Base-by-base conservation (phyloP, 2,888 invertebrate species). In the Andrena dorsata region DNA sequence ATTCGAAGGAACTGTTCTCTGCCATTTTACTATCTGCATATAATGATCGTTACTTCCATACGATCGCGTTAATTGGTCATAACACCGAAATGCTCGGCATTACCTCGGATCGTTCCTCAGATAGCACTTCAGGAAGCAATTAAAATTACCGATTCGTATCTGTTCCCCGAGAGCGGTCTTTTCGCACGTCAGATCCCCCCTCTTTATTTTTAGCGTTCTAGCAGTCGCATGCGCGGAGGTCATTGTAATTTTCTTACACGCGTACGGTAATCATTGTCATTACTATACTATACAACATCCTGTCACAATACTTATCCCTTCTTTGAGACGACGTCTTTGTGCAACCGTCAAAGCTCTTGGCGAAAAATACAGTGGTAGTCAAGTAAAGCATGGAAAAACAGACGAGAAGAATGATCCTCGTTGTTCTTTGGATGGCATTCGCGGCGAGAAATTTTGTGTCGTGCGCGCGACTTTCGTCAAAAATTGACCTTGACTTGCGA, bases 191-290 rank as follows among this genome's bases (percentile, higher is more conserved):
- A 35, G 7, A 56, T 47, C 51, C 41, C 68, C 66, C 70, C 23
- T 16, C 64, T 60, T 76, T 71, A 56, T 76, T 77, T 69, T 61
- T 74, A 51, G 28, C 30, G 30, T 75, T 74, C 72, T 49, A 35
- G 63, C 30, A 76, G 26, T 61, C 26, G 56, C 28, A 64, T 74
- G n/a, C 28, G 53, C 83, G 85, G 76, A 91, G 90, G 88, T 69
- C 89, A 78, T 69, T 78, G 82, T 68, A 89, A 91, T 91, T 91
- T 87, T 80, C 90, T 82, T 74, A 72, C 60, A 47, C 47, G 49
- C 53, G 41, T 41, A 20, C 61, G n/a, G 78, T 68, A 82, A 81
- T 80, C 80, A 85, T 84, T 80, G 73, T 85, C 76, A 85, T 86
- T 80, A 84, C 56, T 70, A 56, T 63, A 68, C 32, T 70, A 68